Evolutionary conservation across 2,797 vertebrate species (phyloP).

Genomic region (Selene dorsalis): DNA sequence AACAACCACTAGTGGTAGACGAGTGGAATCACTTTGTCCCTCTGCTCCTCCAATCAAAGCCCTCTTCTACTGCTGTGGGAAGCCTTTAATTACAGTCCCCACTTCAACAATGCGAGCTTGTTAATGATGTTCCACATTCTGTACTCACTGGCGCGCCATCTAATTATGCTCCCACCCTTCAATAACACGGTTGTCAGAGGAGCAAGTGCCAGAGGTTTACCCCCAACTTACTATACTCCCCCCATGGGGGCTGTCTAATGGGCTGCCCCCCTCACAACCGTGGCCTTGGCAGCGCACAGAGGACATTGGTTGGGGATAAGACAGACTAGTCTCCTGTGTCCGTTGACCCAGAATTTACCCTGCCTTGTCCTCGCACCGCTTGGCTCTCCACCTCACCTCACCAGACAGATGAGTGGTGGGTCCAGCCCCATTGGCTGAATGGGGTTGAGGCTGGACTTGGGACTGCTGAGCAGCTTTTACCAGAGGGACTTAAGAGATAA

Average conservation of each 20-base stretch:
- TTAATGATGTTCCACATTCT: slow-evolving; percentile 82
- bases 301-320: slow-evolving; percentile 24
- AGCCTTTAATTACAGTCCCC: slow-evolving; percentile 81
- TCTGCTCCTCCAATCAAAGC: slow-evolving; percentile 71
- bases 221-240: background rate
- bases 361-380: slow-evolving; percentile 4
- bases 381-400: slow-evolving; percentile 1
- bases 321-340: slow-evolving; percentile 6
- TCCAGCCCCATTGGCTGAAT: slow-evolving; percentile 25
- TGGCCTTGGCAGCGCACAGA: slow-evolving; percentile 53
- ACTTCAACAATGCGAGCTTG: slow-evolving; percentile 79
- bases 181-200: slow-evolving; percentile 78
- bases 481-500: slow-evolving; percentile 22
- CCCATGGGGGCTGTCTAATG: slow-evolving; percentile 32
- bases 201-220: slow-evolving; percentile 56
- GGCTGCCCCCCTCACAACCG: slow-evolving; percentile 16
- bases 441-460: slow-evolving; percentile 8
- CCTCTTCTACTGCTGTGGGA: slow-evolving; percentile 61
- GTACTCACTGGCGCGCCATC: slow-evolving; percentile 68
- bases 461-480: slow-evolving; percentile 30
- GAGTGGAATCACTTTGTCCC: slow-evolving; percentile 70
- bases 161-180: slow-evolving; percentile 79
- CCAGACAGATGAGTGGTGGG: slow-evolving; percentile 27
- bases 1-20: slow-evolving; percentile 55
- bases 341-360: slow-evolving; percentile 31